Evolutionary conservation across 2,888 invertebrate genomes (phyloP).

Genomic region (Leptinotarsa haldemani): DNA sequence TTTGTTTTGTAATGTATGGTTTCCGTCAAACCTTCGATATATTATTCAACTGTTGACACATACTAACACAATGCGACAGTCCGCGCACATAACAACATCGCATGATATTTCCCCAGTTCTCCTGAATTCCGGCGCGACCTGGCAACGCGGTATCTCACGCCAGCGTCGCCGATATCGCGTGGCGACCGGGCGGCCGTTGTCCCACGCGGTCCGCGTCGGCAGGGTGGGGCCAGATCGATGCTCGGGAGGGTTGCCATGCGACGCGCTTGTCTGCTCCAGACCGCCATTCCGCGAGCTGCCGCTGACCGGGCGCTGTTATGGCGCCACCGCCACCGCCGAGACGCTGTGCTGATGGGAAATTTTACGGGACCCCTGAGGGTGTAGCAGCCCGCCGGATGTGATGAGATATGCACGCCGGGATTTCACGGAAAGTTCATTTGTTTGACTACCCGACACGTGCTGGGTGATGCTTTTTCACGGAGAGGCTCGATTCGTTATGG

Average conservation of each 20-base stretch:
- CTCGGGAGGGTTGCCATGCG: constrained; percentile 62
- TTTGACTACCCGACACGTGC: neutral
- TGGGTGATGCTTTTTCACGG: neutral
- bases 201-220: constrained; percentile 59
- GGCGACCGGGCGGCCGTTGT: constrained; percentile 46
- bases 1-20: too few relatives aligned
- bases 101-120: neutral
- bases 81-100: neutral
- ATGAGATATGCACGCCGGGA: constrained; percentile 20
- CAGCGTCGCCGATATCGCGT: constrained; percentile 39
- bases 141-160: constrained; percentile 27
- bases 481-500: neutral
- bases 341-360: constrained; percentile 12
- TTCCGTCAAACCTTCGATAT: too few relatives aligned
- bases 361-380: constrained; percentile 24
- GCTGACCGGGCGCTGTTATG: constrained; percentile 61
- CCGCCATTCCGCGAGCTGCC: constrained; percentile 65
- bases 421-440: constrained; percentile 14
- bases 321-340: constrained; percentile 32
- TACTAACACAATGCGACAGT: too few relatives aligned
- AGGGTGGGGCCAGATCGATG: constrained; percentile 66
- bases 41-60: too few relatives aligned
- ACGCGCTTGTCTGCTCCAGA: constrained; percentile 62
- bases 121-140: constrained; percentile 27
- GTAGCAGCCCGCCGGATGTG: constrained; percentile 22